Percentiles rank a stretch among this genome's conserved stretches.
phyloP scores from a whole-genome alignment of 2,888 invertebrate species.

The Pristionchus mayeri region DNA sequence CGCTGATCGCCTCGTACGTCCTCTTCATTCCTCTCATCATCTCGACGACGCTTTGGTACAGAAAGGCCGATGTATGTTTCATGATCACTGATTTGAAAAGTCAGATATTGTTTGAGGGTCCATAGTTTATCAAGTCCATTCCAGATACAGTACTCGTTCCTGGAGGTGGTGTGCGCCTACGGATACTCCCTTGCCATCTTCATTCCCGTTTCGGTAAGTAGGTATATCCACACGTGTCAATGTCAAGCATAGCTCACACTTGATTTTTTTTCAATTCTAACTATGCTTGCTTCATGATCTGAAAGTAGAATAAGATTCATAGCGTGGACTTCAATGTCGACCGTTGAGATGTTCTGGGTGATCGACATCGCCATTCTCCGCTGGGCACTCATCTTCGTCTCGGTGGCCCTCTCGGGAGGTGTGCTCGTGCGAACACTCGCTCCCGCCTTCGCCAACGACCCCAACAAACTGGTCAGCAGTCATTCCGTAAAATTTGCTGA shows the following conservation, averaged over 20 bases:
- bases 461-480: conserved; percentile 77
- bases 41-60: conserved; percentile 90
- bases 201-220: conserved; percentile 86
- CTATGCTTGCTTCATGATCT: not conserved
- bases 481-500: not conserved
- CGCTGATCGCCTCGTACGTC: conserved; percentile 90
- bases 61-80: conserved; percentile 78
- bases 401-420: conserved; percentile 88
- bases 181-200: conserved; percentile 95
- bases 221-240: not conserved
- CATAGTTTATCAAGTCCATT: not conserved
- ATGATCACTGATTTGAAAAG: not conserved
- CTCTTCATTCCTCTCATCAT: conserved; percentile 88
- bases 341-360: conserved; percentile 85
- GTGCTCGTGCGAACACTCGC: conserved; percentile 88
- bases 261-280: not conserved
- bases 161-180: conserved; percentile 92
- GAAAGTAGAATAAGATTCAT: no score
- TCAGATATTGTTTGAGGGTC: no score
- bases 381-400: conserved; percentile 88
- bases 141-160: conserved; percentile 79
- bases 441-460: conserved; percentile 83
- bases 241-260: not conserved
- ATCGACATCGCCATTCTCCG: conserved; percentile 86
- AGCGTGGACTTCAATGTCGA: not conserved